phyloP scores from a whole-genome alignment of 2,888 invertebrate genomes.

The Tetranychus piercei region DNA sequence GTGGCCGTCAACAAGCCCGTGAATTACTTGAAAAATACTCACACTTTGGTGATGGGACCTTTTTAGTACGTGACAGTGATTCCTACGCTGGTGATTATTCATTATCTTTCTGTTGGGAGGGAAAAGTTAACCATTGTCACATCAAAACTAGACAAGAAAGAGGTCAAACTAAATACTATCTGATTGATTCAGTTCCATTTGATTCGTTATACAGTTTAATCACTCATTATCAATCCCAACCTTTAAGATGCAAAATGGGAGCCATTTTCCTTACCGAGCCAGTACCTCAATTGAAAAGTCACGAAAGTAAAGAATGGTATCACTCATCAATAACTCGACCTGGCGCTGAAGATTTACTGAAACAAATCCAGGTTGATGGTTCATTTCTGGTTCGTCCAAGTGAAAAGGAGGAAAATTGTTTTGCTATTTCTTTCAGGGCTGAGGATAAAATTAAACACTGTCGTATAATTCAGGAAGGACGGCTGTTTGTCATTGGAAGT shows the following conservation, averaged over 20 bases:
- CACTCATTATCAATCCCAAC: slow-evolving; percentile 66
- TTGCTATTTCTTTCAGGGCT: slow-evolving; percentile 82
- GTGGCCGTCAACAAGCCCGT: slow-evolving; percentile 60
- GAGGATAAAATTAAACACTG: slow-evolving; percentile 92
- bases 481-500: slow-evolving; percentile 71
- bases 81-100: slow-evolving; percentile 92
- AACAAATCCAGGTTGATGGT: slow-evolving; percentile 65
- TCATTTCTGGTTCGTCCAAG: slow-evolving; percentile 84
- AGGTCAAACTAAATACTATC: slow-evolving; percentile 68
- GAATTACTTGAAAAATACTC: slow-evolving; percentile 52
- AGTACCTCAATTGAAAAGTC: slow-evolving; percentile 73
- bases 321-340: slow-evolving; percentile 57
- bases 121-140: slow-evolving; percentile 73
- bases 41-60: slow-evolving; percentile 71
- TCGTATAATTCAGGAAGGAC: slow-evolving; percentile 74
- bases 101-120: slow-evolving; percentile 70
- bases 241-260: slow-evolving; percentile 72
- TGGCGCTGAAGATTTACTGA: slow-evolving; percentile 70
- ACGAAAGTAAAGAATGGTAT: slow-evolving; percentile 84
- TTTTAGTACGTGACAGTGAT: slow-evolving; percentile 72
- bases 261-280: slow-evolving; percentile 68
- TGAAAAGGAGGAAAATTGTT: slow-evolving; percentile 63
- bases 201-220: slow-evolving; percentile 80
- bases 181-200: slow-evolving; percentile 69
- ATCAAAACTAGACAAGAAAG: slow-evolving; percentile 67